A percentile compares a stretch with the other conserved stretches of the same genome.
These are phyloP conservation scores for Hanleya hanleyi DNA, from an alignment of 2,888 invertebrate genomes.

Conservation along the genomic window DNA sequence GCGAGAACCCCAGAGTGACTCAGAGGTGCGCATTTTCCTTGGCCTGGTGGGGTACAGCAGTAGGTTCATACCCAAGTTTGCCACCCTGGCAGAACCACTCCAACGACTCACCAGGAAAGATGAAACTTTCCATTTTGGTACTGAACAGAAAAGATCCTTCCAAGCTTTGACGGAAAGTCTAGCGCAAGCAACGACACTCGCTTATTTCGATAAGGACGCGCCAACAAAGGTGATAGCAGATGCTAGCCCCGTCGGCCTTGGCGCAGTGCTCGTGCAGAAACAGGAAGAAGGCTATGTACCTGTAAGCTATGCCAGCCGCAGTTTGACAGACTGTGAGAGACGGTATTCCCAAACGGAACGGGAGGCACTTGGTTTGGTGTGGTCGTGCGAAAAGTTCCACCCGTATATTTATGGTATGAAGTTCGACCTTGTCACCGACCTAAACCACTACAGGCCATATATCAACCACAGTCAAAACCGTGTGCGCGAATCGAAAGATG, in stretches of 20 bases:
- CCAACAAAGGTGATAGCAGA: constrained; percentile 23
- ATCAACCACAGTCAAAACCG: constrained; percentile 35
- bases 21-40: no score
- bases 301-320: constrained; percentile 33
- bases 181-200: neutral
- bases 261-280: constrained; percentile 33
- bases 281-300: constrained; percentile 15
- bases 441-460: constrained; percentile 41
- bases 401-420: constrained; percentile 27
- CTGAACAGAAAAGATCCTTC: constrained; percentile 6
- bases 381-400: constrained; percentile 33
- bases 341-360: constrained; percentile 36
- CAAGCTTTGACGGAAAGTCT: neutral
- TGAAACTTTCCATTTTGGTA: neutral
- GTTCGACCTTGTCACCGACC: constrained; percentile 42
- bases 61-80: no score
- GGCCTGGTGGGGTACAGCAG: no score
- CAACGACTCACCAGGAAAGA: neutral
- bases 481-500: constrained; percentile 47
- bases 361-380: constrained; percentile 32
- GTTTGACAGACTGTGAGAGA: constrained; percentile 23
- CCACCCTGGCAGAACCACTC: constrained; percentile 26
- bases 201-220: constrained; percentile 6
- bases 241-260: constrained; percentile 35
- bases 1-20: no score